Evolutionary conservation across 2,888 invertebrate genomes (phyloP).

Genomic region (Caenorhabditis parvicauda): DNA sequence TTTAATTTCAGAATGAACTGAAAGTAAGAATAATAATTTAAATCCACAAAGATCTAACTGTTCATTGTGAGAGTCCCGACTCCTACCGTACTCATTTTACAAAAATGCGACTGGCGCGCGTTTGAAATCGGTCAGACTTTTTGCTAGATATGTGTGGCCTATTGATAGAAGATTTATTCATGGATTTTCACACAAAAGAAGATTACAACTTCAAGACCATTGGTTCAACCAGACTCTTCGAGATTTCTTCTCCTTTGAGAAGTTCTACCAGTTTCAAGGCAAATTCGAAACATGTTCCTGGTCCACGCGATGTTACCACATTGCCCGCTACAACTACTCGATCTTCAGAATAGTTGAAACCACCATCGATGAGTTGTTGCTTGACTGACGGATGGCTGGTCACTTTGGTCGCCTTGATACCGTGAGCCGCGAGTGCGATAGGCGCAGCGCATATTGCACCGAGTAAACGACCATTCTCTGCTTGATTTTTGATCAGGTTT

Average conservation of each 20-base stretch:
- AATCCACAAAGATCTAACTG: too few relatives aligned
- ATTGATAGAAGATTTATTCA: too few relatives aligned
- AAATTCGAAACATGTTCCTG: constrained; percentile 86
- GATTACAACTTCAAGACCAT: constrained; percentile 33
- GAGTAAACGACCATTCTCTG: constrained; percentile 74
- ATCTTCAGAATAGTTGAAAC: constrained; percentile 67
- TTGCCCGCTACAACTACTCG: constrained; percentile 63
- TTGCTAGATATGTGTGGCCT: too few relatives aligned
- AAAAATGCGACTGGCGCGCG: too few relatives aligned
- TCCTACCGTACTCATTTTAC: too few relatives aligned
- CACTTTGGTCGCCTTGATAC: constrained; percentile 77
- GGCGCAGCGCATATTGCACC: constrained; percentile 97
- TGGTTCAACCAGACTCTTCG: constrained; percentile 67
- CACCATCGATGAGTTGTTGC: constrained; percentile 71
- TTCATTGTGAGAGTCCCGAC: too few relatives aligned
- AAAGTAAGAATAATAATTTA: too few relatives aligned
- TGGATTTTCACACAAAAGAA: too few relatives aligned
- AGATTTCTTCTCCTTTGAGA: constrained; percentile 74
- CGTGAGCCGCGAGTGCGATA: constrained; percentile 80
- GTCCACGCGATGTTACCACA: constrained; percentile 78
- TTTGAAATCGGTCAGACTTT: too few relatives aligned
- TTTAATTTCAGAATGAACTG: too few relatives aligned
- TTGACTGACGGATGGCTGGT: constrained; percentile 89
- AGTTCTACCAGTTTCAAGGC: constrained; percentile 77
- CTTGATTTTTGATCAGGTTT: constrained; percentile 77